Conservation (phyloP, 2,888 invertebrate genomes). For the Eupithecia dodoneata region DNA sequence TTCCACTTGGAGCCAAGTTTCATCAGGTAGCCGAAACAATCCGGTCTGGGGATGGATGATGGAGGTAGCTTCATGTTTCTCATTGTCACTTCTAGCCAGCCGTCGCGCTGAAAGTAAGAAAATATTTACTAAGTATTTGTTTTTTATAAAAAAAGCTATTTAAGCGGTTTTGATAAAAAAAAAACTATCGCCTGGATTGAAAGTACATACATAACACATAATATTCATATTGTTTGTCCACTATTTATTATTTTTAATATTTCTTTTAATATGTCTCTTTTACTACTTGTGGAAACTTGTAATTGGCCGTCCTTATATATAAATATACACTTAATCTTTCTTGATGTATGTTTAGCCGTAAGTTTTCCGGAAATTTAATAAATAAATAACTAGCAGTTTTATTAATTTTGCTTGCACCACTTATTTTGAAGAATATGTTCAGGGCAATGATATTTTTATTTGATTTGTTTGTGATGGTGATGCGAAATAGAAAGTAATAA, state of each 20-base stretch:
- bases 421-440: not conserved
- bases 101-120: conserved; percentile 66
- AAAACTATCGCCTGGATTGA: not conserved
- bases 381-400: too few species aligned
- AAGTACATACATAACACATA: too few species aligned
- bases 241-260: too few species aligned
- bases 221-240: too few species aligned
- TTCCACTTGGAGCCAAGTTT: conserved; percentile 94
- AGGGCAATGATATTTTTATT: not conserved
- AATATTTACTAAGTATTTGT: not conserved
- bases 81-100: conserved; percentile 86
- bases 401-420: not conserved
- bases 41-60: conserved; percentile 90
- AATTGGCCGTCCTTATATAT: too few species aligned
- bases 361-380: too few species aligned
- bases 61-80: conserved; percentile 93
- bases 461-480: not conserved
- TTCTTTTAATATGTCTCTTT: too few species aligned
- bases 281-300: too few species aligned
- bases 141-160: not conserved
- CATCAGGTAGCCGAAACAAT: conserved; percentile 96
- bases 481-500: not conserved
- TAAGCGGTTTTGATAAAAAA: not conserved
- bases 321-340: too few species aligned
- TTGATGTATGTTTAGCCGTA: too few species aligned